Percentiles rank a stretch among this genome's conserved stretches.
phyloP scores from a whole-genome alignment of 2,888 invertebrate species.

The Hyles lineata region DNA sequence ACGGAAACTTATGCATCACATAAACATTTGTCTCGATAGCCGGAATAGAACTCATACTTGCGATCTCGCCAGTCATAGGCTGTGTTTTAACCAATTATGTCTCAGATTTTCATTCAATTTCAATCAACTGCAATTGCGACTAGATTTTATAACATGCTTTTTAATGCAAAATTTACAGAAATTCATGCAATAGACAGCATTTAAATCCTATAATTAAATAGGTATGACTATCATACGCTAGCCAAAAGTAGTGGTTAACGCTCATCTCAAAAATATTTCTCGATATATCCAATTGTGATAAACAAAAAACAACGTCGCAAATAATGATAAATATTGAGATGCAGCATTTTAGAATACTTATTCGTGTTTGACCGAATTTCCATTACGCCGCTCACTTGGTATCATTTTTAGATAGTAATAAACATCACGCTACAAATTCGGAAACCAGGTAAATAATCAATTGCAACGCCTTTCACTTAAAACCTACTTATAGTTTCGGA shows the following conservation, averaged over 20 bases:
- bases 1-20: no score
- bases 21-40: no score
- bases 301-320: slow-evolving; percentile 4
- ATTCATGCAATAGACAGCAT: no score
- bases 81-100: no score
- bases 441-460: slow-evolving; percentile 24
- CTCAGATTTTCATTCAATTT: no score
- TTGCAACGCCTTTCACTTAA: slow-evolving; percentile 26
- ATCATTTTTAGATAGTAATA: slow-evolving; percentile 26
- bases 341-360: not conserved
- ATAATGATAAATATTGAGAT: not conserved
- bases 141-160: no score
- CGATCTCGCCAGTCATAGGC: no score
- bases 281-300: not conserved
- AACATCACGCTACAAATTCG: slow-evolving; percentile 25
- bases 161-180: no score
- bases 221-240: not conserved
- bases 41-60: no score
- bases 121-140: no score
- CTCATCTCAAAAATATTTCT: slow-evolving; percentile 1
- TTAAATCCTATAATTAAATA: not conserved
- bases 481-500: slow-evolving; percentile 25
- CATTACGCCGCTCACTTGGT: slow-evolving; percentile 10
- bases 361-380: slow-evolving; percentile 4
- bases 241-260: not conserved